A percentile compares a stretch with the other conserved stretches of the same genome.
Evolutionary conservation across 2,797 vertebrate species (phyloP).

Genomic region (Octomys mimax): DNA sequence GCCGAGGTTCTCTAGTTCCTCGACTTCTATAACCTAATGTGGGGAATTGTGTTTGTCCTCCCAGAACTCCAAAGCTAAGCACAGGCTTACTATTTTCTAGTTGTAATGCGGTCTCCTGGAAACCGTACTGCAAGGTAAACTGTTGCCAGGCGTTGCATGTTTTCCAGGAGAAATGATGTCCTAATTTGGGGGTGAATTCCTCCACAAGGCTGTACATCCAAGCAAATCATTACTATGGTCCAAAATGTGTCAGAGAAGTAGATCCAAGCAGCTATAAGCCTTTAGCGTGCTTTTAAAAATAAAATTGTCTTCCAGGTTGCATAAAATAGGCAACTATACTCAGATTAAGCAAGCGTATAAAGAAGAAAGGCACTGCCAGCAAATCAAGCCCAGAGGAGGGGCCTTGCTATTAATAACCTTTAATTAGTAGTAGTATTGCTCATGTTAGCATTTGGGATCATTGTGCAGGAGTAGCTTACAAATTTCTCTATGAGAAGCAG

Average conservation of each 20-base stretch:
- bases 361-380: not conserved
- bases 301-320: not conserved
- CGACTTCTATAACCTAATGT: not conserved
- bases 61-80: not conserved
- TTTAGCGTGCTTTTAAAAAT: not conserved
- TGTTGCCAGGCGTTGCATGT: not conserved
- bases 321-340: not conserved
- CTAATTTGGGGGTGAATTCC: not conserved
- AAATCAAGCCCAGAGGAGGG: not conserved
- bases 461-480: not conserved
- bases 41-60: not conserved
- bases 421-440: not conserved
- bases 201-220: not conserved
- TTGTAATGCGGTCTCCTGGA: not conserved
- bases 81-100: not conserved
- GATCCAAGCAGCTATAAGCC: not conserved
- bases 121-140: not conserved
- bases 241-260: conserved; percentile 13
- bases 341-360: not conserved
- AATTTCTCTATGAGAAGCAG: conserved; percentile 13
- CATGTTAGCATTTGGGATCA: not conserved
- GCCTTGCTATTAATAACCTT: not conserved
- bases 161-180: not conserved
- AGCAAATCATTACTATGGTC: not conserved
- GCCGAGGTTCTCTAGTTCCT: not conserved